Evolutionary conservation across 1,140 invertebrate genomes (phyloP).

Genomic region (Hyphantria cunea): DNA sequence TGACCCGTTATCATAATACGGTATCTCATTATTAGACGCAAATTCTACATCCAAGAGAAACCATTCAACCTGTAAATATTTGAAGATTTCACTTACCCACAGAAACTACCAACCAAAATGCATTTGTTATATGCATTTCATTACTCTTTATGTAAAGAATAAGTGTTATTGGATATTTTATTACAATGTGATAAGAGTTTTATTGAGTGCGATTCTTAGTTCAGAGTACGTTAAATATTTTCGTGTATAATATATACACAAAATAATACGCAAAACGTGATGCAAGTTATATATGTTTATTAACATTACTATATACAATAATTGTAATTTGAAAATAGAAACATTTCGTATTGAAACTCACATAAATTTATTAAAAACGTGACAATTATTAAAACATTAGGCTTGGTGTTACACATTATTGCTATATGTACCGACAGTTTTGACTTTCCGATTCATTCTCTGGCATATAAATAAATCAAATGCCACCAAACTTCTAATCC

Average conservation of each 20-base stretch:
- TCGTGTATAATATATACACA: no score
- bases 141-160: slow-evolving; percentile 10
- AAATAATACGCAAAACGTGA: slow-evolving; percentile 57
- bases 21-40: no score
- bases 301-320: slow-evolving; percentile 80
- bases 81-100: slow-evolving; percentile 20
- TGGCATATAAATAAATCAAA: slow-evolving; percentile 54
- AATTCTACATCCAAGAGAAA: background rate
- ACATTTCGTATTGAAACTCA: slow-evolving; percentile 74
- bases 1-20: no score
- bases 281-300: slow-evolving; percentile 73
- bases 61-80: background rate
- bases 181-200: slow-evolving; percentile 13
- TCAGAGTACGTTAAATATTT: no score
- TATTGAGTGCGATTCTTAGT: slow-evolving; percentile 1
- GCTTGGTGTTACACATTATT: slow-evolving; percentile 63
- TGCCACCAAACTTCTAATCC: slow-evolving; percentile 48
- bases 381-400: slow-evolving; percentile 65
- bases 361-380: slow-evolving; percentile 74
- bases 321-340: slow-evolving; percentile 79
- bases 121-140: slow-evolving; percentile 16
- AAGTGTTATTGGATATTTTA: slow-evolving; percentile 19
- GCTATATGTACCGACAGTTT: slow-evolving; percentile 44
- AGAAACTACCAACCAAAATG: slow-evolving; percentile 15
- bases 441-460: slow-evolving; percentile 28